Percentiles rank a stretch among this genome's conserved stretches.
Evolutionary conservation across 2,113 vertebrate genomes (phyloP).

Genomic region (Clarias macrocephalus): DNA sequence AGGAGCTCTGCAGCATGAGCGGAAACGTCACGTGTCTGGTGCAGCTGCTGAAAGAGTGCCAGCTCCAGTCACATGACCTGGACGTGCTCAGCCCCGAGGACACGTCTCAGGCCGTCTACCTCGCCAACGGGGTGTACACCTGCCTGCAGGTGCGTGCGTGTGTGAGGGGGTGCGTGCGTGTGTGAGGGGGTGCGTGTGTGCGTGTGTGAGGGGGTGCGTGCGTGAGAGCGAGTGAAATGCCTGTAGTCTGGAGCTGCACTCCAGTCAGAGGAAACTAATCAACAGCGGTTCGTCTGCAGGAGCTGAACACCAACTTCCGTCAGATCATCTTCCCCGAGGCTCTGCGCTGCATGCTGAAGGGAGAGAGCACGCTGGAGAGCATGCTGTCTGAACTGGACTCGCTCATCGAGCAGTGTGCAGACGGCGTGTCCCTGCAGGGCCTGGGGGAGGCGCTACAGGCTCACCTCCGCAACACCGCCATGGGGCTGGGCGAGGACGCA

Average conservation of each 20-base stretch:
- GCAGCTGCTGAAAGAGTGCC: conserved; percentile 89
- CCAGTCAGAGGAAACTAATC: background rate
- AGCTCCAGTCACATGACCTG: conserved; percentile 86
- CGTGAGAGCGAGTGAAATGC: rapidly evolving
- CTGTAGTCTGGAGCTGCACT: background rate
- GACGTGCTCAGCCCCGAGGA: conserved; percentile 86
- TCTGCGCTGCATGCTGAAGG: conserved; percentile 92
- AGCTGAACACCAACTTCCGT: conserved; percentile 96
- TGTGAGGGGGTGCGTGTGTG: too few relatives aligned
- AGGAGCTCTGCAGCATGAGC: conserved; percentile 96
- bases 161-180: conserved; percentile 65
- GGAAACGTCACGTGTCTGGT: conserved; percentile 89
- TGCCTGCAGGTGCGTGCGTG: conserved; percentile 83
- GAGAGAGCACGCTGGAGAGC: conserved; percentile 89
- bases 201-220: too few relatives aligned
- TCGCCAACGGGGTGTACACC: conserved; percentile 91
- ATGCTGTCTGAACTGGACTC: conserved; percentile 90
- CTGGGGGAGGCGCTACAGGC: conserved; percentile 85
- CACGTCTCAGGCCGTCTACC: conserved; percentile 86
- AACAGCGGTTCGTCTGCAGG: conserved; percentile 67
- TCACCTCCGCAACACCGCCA: conserved; percentile 80
- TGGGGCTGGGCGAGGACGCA: conserved; percentile 86
- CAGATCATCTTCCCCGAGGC: conserved; percentile 99
- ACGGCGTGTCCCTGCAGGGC: conserved; percentile 85
- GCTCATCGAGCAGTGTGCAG: conserved; percentile 92